Base-by-base conservation (phyloP, 2,797 vertebrate genomes). In the Fratercula arctica region DNA sequence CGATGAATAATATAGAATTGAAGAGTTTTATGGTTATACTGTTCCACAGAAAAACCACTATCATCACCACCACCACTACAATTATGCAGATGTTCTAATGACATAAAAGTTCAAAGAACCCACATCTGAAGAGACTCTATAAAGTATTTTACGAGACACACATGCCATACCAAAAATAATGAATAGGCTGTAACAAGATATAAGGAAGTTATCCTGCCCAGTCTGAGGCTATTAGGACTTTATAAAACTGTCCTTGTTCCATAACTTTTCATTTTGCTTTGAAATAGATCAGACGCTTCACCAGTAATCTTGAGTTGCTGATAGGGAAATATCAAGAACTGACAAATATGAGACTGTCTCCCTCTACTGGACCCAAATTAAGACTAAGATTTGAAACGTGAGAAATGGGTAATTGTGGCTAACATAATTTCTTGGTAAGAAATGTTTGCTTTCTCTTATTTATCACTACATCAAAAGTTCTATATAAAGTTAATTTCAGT, bases 211-310 rank as follows among this genome's bases (percentile, higher is more conserved):
- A 92, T 67, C 82, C 90, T 96, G 90, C 79, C 53, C 46, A 67
- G 54, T 63, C 89, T 60, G 73, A 76, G 69, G 76, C 70, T 89
- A 85, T 45, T 60, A 82, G 82, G 85, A 57, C 85, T 79, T 63
- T 28, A 96, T 96, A 95, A 88, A 96, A 95, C 95, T 94, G 90
- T 84, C 89, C 93, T 97, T 96, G 93, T 96, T 96, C 59, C 2
- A 0, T 69, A 93, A 93, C 89, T 96, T 94, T 84, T 88, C 67
- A 20, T 90, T 96, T 93, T 74, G 79, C 95, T 97, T 97, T 97
- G 95, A 96, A 97, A 96, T 39, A 92, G 93, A 97, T 94, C 96
- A 96, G 94, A 95, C 91, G 70, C 73, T 96, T 95, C 92, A 90
- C 28, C 91, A 70, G 59, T 85, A 88, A 94, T 91, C 84, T 73